Conservation (phyloP, 2,888 invertebrate species). For the Drosophila rubida region DNA sequence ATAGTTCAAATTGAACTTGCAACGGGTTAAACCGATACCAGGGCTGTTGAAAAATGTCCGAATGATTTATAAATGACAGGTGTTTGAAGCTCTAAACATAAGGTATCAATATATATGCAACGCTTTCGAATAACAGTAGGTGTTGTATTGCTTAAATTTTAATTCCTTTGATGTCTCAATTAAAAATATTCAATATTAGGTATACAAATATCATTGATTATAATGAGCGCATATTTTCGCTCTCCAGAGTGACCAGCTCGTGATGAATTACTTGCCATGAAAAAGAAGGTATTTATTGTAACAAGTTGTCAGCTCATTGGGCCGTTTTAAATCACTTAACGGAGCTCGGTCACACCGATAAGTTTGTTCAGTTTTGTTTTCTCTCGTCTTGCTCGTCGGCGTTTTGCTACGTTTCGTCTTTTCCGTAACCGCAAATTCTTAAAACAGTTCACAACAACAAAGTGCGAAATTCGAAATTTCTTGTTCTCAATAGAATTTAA, state of each 20-base stretch:
- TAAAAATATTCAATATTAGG: no score
- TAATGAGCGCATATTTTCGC: neutral
- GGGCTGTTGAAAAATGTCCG: neutral
- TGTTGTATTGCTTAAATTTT: no score
- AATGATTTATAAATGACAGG: no score
- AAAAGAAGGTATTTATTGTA: slow-evolving; percentile 11
- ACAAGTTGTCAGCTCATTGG: slow-evolving; percentile 7
- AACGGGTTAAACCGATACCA: neutral
- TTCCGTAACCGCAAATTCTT: slow-evolving; percentile 70
- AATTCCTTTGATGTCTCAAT: no score
- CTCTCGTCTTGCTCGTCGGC: slow-evolving; percentile 70
- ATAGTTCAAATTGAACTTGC: slow-evolving; percentile 29
- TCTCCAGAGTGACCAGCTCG: neutral
- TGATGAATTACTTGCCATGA: neutral
- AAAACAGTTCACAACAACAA: slow-evolving; percentile 54
- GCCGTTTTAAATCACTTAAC: slow-evolving; percentile 22
- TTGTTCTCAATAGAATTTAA: slow-evolving; percentile 42
- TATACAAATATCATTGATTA: no score
- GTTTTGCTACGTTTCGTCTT: slow-evolving; percentile 75
- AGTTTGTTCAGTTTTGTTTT: slow-evolving; percentile 66
- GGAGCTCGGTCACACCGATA: slow-evolving; percentile 17
- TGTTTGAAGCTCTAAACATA: no score
- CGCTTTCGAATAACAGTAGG: no score
- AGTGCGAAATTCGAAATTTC: slow-evolving; percentile 62
- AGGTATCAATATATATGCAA: no score